A percentile compares a stretch with the other conserved stretches of the same genome.
phyloP scores from a whole-genome alignment of 2,113 vertebrate species.

The Peromyscus leucopus region DNA sequence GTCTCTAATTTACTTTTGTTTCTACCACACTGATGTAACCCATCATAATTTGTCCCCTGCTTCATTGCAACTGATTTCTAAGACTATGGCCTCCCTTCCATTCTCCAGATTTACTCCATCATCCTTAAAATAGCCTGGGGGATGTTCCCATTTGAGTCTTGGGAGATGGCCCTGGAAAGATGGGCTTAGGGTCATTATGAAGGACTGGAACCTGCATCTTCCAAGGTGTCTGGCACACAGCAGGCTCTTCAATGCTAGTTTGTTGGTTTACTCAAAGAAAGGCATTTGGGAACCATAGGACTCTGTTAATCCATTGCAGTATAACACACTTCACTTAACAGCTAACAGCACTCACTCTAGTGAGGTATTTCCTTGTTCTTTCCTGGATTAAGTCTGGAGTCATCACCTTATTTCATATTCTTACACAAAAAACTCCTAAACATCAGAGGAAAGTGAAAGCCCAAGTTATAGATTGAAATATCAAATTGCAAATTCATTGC shows the following conservation, averaged over 20 bases:
- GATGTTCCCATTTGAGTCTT: not conserved
- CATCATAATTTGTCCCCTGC: not conserved
- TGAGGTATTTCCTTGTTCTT: not conserved
- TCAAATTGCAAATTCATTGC: constrained; percentile 13
- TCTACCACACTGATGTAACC: not conserved
- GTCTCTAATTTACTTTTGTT: not conserved
- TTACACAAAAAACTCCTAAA: constrained; percentile 52
- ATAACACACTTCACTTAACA: constrained; percentile 9
- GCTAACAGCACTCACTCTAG: not conserved
- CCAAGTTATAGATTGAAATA: constrained; percentile 43
- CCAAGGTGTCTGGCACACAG: not conserved
- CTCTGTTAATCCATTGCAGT: not conserved
- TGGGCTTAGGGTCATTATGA: not conserved
- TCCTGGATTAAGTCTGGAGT: constrained; percentile 35
- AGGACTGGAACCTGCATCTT: accelerated
- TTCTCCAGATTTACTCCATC: not conserved
- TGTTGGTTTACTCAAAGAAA: not conserved
- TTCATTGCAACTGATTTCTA: not conserved
- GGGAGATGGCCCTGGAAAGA: not conserved
- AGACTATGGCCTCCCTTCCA: not conserved
- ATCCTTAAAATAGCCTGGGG: not conserved
- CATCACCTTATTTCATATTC: not conserved
- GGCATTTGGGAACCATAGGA: not conserved
- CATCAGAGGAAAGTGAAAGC: constrained; percentile 47
- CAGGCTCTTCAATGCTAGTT: not conserved